Evolutionary conservation across 2,113 vertebrate species (phyloP).

Genomic region (Lota lota): DNA sequence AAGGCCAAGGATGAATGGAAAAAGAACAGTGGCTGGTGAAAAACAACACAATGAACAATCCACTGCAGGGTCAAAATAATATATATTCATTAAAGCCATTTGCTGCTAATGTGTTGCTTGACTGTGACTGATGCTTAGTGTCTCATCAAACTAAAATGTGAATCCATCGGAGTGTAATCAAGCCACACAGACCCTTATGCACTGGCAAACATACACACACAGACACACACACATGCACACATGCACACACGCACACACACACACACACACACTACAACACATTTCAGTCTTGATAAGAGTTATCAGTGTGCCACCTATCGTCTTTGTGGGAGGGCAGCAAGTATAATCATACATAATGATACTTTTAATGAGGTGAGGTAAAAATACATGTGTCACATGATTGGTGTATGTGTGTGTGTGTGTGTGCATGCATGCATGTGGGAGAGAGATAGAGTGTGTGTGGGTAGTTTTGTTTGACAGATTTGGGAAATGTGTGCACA

Average conservation of each 20-base stretch:
- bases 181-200: slow-evolving; percentile 37
- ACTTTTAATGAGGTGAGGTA: slow-evolving; percentile 67
- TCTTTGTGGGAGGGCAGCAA: slow-evolving; percentile 58
- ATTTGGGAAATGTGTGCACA: no score
- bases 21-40: slow-evolving; percentile 52
- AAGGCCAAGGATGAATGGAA: slow-evolving; percentile 57
- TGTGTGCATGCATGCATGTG: slow-evolving; percentile 20
- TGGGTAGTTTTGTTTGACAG: no score
- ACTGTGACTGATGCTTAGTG: slow-evolving; percentile 70
- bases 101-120: slow-evolving; percentile 63
- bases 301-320: slow-evolving; percentile 63
- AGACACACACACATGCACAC: slow-evolving; percentile 9
- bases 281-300: slow-evolving; percentile 66
- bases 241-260: neutral
- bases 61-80: slow-evolving; percentile 68
- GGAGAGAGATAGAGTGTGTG: neutral
- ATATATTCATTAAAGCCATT: slow-evolving; percentile 73
- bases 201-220: slow-evolving; percentile 15
- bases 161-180: slow-evolving; percentile 73
- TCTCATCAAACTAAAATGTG: slow-evolving; percentile 67
- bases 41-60: slow-evolving; percentile 47
- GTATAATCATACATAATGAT: slow-evolving; percentile 74
- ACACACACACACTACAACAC: slow-evolving; percentile 37
- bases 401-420: slow-evolving; percentile 25
- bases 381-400: slow-evolving; percentile 65